Conservation (phyloP, 2,797 vertebrate genomes). For the Austrolebias charrua region DNA sequence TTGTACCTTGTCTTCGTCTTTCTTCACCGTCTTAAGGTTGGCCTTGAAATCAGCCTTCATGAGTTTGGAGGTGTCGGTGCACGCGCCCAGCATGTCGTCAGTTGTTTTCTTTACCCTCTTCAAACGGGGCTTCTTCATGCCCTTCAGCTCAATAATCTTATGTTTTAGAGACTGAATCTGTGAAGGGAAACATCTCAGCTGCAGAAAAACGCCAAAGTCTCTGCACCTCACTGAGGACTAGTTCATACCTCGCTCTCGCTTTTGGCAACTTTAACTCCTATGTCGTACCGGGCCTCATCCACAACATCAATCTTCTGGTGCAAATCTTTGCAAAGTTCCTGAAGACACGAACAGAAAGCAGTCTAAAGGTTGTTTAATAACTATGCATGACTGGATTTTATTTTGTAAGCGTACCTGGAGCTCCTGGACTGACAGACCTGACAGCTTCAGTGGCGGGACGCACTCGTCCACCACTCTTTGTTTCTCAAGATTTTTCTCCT, state of each 20-base stretch:
- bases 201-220: not conserved
- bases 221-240: no score
- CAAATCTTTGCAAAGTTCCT: conserved; percentile 80
- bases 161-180: conserved; percentile 70
- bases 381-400: not conserved
- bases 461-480: conserved; percentile 60
- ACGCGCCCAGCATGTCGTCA: conserved; percentile 79
- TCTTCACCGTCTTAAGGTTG: conserved; percentile 85
- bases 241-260: conserved; percentile 68
- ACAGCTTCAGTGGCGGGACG: conserved; percentile 63
- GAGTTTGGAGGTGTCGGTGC: conserved; percentile 66
- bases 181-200: conserved; percentile 5
- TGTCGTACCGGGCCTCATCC: conserved; percentile 80
- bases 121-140: conserved; percentile 75
- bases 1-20: conserved; percentile 82
- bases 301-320: conserved; percentile 74
- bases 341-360: conserved; percentile 12
- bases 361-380: conserved; percentile 2
- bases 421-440: conserved; percentile 69
- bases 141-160: conserved; percentile 79
- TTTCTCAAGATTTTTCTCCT: conserved; percentile 61
- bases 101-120: conserved; percentile 82
- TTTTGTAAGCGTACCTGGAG: conserved; percentile 64
- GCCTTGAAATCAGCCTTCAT: conserved; percentile 82
- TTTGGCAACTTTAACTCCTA: conserved; percentile 74